phyloP scores from a whole-genome alignment of 64 coral and sea anemone genomes.

The Montipora foliosa region DNA sequence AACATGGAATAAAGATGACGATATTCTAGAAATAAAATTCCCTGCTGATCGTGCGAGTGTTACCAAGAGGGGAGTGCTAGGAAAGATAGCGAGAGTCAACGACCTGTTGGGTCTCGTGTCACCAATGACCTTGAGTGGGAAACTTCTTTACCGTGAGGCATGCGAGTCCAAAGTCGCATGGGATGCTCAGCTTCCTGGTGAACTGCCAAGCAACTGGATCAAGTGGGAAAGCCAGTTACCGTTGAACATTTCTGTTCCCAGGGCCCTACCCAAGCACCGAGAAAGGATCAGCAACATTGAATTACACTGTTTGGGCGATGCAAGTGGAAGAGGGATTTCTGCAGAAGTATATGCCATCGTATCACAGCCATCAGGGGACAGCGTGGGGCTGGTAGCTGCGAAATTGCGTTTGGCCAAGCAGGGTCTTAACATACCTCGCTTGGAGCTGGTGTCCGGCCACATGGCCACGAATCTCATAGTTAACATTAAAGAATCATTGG shows the following conservation, averaged over 20 bases:
- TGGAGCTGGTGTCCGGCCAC: not conserved
- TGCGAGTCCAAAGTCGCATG: not conserved
- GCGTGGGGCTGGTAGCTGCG: no score
- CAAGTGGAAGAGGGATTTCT: not conserved
- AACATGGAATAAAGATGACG: no score
- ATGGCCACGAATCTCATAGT: not conserved
- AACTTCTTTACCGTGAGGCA: conserved; percentile 29
- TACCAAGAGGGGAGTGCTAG: not conserved
- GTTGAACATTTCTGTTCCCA: no score
- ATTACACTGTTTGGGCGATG: not conserved
- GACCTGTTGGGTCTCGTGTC: not conserved
- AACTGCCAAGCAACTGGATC: no score
- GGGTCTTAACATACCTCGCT: no score
- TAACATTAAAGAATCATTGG: not conserved
- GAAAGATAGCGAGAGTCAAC: not conserved
- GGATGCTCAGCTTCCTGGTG: not conserved
- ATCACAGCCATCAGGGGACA: no score
- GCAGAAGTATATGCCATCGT: not conserved
- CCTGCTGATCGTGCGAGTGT: no score
- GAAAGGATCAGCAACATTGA: no score
- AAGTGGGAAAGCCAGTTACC: no score
- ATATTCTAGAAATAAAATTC: no score
- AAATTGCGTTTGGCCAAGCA: no score
- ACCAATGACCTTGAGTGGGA: not conserved
- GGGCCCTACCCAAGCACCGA: no score